Base-by-base conservation (phyloP, 2,113 vertebrate genomes). In the Planiliza haematocheilus region DNA sequence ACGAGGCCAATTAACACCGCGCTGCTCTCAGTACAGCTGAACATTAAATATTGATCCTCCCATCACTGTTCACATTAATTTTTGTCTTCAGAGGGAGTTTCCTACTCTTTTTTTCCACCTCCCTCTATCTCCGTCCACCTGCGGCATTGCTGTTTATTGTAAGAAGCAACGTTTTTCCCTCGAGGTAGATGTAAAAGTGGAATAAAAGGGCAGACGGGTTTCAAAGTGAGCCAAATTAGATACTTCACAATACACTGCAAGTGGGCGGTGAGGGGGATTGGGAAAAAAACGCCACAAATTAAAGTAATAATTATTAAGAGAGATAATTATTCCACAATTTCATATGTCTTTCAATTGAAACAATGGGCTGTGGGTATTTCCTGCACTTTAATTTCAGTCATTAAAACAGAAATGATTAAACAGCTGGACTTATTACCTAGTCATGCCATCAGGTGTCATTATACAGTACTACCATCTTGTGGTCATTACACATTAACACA, bases 41-140 rank as follows among this genome's bases (percentile, higher is more conserved):
- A 82, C 78, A 81, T 37, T 74, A 82, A 65, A 86, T 81, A 87
- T 89, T 75, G 62, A 91, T 86, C 70, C 17, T 24, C 71, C 57
- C 56, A 62, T 85, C 82, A 67, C 51, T 60, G 43, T 30, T 77
- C 57, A 56, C 78, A 36, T 79, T 74, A 5, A 7, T 65, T 82
- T 80, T n/a, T 21, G 42, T 78, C 82, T 87, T 81, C 58, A 17
- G 56, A 62, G 48, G 42, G 36, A 76, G 43, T 74, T 80, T 75
- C 51, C 74, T 8, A 45, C 11, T 17, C 55, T 24, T 60, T 62
- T 45, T 5, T n/a, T n/a, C n/a, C 2, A 10, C 37, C 14, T 9
- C 52, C 17, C 50, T 60, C 43, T 34, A 38, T 57, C 46, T 9
- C 10, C 4, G 3, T 16, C 12, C 4, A 3, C 13, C 38, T 70